phyloP scores from a whole-genome alignment of 2,888 invertebrate species.

The Platycheirus albimanus region DNA sequence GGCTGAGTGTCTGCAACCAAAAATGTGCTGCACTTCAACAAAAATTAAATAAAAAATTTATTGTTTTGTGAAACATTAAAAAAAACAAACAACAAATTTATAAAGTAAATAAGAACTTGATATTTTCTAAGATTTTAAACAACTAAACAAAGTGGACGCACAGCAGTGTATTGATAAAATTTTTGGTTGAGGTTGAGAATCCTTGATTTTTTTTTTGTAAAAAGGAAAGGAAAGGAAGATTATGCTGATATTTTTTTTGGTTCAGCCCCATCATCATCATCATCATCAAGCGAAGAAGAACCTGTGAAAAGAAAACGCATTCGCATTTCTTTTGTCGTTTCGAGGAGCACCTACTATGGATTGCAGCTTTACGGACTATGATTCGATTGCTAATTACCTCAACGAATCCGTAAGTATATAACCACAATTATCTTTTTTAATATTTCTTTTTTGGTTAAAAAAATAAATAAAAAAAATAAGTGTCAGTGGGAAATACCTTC shows the following conservation, averaged over 20 bases:
- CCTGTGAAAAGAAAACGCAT: conserved; percentile 69
- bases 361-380: conserved; percentile 74
- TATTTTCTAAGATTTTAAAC: neutral
- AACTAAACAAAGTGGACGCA: too few relatives aligned
- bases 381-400: conserved; percentile 74
- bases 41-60: conserved; percentile 61
- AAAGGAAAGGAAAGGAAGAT: conserved; percentile 35
- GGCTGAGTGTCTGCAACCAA: conserved; percentile 74
- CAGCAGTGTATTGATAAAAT: neutral
- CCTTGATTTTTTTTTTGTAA: conserved; percentile 40
- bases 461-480: conserved; percentile 52
- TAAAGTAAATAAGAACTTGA: conserved; percentile 4
- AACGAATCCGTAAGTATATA: conserved; percentile 70
- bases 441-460: neutral
- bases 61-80: conserved; percentile 38
- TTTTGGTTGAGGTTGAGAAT: neutral
- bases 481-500: conserved; percentile 24
- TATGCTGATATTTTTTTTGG: conserved; percentile 41
- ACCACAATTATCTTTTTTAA: neutral
- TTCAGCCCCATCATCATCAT: too few relatives aligned
- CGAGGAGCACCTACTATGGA: conserved; percentile 72
- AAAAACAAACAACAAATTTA: too few relatives aligned
- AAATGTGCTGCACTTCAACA: conserved; percentile 73
- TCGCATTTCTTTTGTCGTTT: conserved; percentile 71
- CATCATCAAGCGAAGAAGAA: conserved; percentile 43